Evolutionary conservation across 2,797 vertebrate genomes (phyloP).

Genomic region (Gila robusta): DNA sequence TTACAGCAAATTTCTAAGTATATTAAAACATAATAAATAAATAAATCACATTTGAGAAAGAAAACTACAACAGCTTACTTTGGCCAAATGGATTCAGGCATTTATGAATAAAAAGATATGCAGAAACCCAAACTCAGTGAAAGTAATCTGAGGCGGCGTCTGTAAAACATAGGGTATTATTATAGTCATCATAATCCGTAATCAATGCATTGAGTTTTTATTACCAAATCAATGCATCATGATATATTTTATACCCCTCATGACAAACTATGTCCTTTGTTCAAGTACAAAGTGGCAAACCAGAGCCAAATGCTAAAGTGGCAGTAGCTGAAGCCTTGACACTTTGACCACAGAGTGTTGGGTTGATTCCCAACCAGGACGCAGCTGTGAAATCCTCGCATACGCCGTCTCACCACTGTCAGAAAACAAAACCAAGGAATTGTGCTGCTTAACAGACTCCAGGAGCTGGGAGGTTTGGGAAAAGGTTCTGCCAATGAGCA

Average conservation of each 20-base stretch:
- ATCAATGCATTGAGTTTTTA: constrained; percentile 19
- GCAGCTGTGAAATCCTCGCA: constrained; percentile 32
- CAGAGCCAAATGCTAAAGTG: constrained; percentile 21
- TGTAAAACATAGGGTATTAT: background rate
- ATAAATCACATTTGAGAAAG: background rate
- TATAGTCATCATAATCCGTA: background rate
- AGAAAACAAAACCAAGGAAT: constrained; percentile 17
- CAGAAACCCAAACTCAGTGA: background rate
- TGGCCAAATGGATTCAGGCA: background rate
- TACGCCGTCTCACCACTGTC: constrained; percentile 19
- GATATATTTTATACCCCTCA: constrained; percentile 12
- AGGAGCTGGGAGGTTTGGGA: constrained; percentile 7
- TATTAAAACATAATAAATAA: background rate
- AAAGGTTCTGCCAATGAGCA: constrained; percentile 30
- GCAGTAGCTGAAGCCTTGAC: constrained; percentile 32
- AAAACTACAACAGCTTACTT: background rate
- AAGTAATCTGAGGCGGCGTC: background rate
- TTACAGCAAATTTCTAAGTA: background rate
- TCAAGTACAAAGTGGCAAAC: constrained; percentile 9
- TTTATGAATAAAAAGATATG: background rate
- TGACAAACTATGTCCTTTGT: background rate
- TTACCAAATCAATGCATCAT: constrained; percentile 1
- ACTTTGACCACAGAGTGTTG: constrained; percentile 25
- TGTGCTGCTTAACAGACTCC: constrained; percentile 25
- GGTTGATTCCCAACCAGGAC: constrained; percentile 23